These are phyloP conservation scores for Ophraella communa DNA, from an alignment of 2,888 invertebrate genomes.

Conservation along the genomic window DNA sequence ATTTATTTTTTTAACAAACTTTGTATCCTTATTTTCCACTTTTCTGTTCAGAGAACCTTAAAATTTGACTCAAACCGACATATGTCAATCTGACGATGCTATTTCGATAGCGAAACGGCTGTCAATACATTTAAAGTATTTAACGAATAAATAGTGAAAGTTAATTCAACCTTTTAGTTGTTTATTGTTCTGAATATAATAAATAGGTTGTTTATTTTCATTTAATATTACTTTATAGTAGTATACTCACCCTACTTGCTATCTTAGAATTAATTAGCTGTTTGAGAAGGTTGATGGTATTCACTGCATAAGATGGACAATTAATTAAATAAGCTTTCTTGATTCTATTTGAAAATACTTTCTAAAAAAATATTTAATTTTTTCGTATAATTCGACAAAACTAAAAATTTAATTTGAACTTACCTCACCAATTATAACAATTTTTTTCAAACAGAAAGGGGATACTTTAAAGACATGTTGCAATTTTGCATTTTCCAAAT, in stretches of 20 bases:
- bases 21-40: no score
- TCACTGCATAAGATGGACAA: slow-evolving; percentile 43
- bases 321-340: slow-evolving; percentile 17
- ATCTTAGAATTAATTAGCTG: slow-evolving; percentile 59
- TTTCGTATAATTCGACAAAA: neutral
- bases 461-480: slow-evolving; percentile 59
- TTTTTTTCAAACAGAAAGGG: slow-evolving; percentile 58
- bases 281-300: slow-evolving; percentile 55
- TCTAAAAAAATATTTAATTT: slow-evolving; percentile 8
- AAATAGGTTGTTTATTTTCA: no score
- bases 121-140: no score
- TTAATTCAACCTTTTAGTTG: no score
- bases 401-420: neutral
- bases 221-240: neutral
- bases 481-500: slow-evolving; percentile 56
- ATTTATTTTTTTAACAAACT: no score
- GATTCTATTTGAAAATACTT: slow-evolving; percentile 20
- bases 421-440: slow-evolving; percentile 59
- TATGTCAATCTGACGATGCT: no score
- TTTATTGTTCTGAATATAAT: no score
- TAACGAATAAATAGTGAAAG: no score
- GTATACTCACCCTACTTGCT: slow-evolving; percentile 52
- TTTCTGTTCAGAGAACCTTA: no score
- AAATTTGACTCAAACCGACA: no score
- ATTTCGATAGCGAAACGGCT: no score